Evolutionary conservation across 2,888 invertebrate genomes (phyloP).

Genomic region (Lathronympha strigana): DNA sequence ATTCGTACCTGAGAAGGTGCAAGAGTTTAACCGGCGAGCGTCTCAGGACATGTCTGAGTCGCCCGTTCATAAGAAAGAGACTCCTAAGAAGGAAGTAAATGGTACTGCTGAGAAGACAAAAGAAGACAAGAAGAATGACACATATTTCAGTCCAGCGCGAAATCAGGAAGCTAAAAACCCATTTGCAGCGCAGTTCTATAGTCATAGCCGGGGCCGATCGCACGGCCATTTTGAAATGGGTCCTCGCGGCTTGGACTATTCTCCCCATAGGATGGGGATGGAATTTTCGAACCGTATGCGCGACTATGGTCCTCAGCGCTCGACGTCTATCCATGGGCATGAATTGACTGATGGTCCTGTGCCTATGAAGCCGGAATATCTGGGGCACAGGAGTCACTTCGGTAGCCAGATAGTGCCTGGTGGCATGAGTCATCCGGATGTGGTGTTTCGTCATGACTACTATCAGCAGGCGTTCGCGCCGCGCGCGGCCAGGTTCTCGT

Average conservation of each 20-base stretch:
- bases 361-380: slow-evolving; percentile 70
- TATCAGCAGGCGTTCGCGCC: slow-evolving; percentile 71
- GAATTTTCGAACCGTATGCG: slow-evolving; percentile 73
- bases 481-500: slow-evolving; percentile 75
- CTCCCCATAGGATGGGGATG: slow-evolving; percentile 74
- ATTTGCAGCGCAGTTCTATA: slow-evolving; percentile 73
- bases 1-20: slow-evolving; percentile 75
- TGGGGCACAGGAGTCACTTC: slow-evolving; percentile 70
- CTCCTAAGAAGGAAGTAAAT: slow-evolving; percentile 66
- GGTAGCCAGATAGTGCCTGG: slow-evolving; percentile 74
- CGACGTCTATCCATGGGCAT: slow-evolving; percentile 78
- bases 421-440: slow-evolving; percentile 74
- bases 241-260: slow-evolving; percentile 76
- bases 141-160: slow-evolving; percentile 54
- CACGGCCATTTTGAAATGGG: slow-evolving; percentile 82
- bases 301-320: slow-evolving; percentile 76
- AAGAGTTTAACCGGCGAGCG: slow-evolving; percentile 74
- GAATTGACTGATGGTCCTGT: slow-evolving; percentile 73
- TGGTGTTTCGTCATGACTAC: slow-evolving; percentile 76
- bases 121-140: slow-evolving; percentile 55
- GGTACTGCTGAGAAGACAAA: slow-evolving; percentile 46
- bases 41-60: slow-evolving; percentile 72
- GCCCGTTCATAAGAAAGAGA: slow-evolving; percentile 54
- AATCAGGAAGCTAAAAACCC: slow-evolving; percentile 72
- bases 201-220: slow-evolving; percentile 65